phyloP scores from a whole-genome alignment of 2,888 invertebrate species.

The Aproaerema taeniolella region DNA sequence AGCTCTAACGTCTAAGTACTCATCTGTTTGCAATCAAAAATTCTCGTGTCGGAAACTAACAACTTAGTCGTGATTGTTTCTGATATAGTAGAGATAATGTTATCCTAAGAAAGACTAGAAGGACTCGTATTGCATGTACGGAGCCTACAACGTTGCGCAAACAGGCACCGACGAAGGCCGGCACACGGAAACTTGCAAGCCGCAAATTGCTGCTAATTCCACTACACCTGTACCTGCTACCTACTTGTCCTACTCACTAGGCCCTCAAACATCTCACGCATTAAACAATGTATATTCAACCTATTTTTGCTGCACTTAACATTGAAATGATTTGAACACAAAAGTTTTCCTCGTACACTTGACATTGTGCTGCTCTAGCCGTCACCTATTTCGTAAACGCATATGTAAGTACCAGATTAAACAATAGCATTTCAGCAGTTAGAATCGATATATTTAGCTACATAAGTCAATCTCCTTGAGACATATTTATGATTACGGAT shows the following conservation, averaged over 20 bases:
- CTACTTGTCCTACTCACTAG: neutral
- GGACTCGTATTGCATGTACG: constrained; percentile 38
- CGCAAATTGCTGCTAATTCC: constrained; percentile 45
- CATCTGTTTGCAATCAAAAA: neutral
- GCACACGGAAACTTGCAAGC: constrained; percentile 48
- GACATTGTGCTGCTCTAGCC: constrained; percentile 43
- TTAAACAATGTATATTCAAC: constrained; percentile 15
- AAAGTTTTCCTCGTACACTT: constrained; percentile 55
- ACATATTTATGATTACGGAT: constrained; percentile 9
- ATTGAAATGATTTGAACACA: neutral
- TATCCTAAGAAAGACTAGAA: no score
- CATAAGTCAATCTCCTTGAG: constrained; percentile 12
- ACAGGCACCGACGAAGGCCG: constrained; percentile 39
- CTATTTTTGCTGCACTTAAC: constrained; percentile 8
- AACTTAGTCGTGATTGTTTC: no score
- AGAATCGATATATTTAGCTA: constrained; percentile 9
- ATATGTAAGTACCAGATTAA: constrained; percentile 17
- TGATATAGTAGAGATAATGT: no score
- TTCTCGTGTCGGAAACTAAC: no score
- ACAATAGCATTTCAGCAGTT: constrained; percentile 11
- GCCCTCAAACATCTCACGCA: constrained; percentile 8
- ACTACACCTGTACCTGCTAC: constrained; percentile 3
- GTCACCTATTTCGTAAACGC: constrained; percentile 46
- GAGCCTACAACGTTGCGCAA: constrained; percentile 42
- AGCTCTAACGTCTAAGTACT: no score